These are phyloP conservation scores for Heteromormyrus szaboi DNA, from an alignment of 2,797 vertebrate genomes.

Conservation along the genomic window DNA sequence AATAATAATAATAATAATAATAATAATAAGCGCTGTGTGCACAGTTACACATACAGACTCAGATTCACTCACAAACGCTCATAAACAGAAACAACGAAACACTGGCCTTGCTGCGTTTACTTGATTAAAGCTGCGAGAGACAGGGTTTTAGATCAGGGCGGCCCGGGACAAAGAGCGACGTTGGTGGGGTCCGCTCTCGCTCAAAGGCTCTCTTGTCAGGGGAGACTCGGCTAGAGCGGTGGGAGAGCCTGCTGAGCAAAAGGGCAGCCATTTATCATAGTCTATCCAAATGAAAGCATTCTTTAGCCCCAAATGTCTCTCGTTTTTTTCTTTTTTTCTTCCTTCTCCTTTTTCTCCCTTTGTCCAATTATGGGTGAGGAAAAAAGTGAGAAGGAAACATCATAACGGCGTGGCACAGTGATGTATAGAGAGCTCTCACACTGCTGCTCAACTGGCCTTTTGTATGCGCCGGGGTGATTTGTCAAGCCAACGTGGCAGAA, in stretches of 20 bases:
- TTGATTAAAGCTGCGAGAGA: conserved; percentile 59
- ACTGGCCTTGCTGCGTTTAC: conserved; percentile 57
- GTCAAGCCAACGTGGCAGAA: conserved; percentile 94
- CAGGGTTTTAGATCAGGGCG: conserved; percentile 55
- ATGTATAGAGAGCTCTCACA: conserved; percentile 70
- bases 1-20: background rate
- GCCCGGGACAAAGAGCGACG: conserved; percentile 62
- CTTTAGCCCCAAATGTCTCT: conserved; percentile 79
- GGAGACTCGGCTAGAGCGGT: conserved; percentile 70
- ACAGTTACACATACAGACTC: background rate
- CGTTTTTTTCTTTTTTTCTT: conserved; percentile 27
- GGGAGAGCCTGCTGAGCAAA: conserved; percentile 73
- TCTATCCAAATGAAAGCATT: conserved; percentile 85
- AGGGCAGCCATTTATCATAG: conserved; percentile 91
- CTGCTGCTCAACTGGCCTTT: conserved; percentile 80
- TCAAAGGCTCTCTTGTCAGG: conserved; percentile 72
- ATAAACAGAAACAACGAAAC: conserved; percentile 23
- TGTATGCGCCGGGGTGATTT: conserved; percentile 83
- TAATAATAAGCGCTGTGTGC: background rate
- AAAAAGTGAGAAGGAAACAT: conserved; percentile 80
- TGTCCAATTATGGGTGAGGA: conserved; percentile 74
- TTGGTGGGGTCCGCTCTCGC: conserved; percentile 65
- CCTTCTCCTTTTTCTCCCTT: conserved; percentile 68
- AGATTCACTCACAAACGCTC: conserved; percentile 12
- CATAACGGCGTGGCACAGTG: conserved; percentile 68